Evolutionary conservation across 2,113 vertebrate genomes (phyloP), one percentile per base, ranked within the genome.

Genomic region (Brachyhypopomus gauderio): DNA sequence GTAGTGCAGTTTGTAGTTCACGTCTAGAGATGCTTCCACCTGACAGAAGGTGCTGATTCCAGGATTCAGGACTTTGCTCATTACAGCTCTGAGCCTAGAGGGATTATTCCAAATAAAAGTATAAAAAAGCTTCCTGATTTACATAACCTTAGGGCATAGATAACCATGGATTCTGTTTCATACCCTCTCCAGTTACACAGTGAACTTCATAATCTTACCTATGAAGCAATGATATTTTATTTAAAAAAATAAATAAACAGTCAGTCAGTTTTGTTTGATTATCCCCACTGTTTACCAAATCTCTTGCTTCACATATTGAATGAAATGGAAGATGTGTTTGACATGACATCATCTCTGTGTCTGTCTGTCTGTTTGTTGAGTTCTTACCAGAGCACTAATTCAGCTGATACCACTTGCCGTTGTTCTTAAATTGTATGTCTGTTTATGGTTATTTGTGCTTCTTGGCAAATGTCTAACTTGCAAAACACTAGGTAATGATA

Each of bases 51-150:
- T 48, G 74, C 73, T 81, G 55, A 85, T 79, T 74, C 36, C 19
- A 59, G 48, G 84, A 82, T 85, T 82, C 30, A 30, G 2, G 30
- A 82, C 38, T 27, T 19, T 45, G 71, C 72, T 82, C 71, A 79
- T 82, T 75, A 79, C 14, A 79, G 72, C 67, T 5, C 34, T 45
- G 19, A 63, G 76, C 84, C 75, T 79, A 72, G 38, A 79, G 84
- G 71, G 3, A 63, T 72, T 78, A 69, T 75, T 82, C 64, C 58
- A 82, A 81, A 81, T 81, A 78, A 70, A 63, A 52, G 12, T 52
- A 12, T 52, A 52, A 52, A 52, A 73, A 75, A 76, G 62, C 70
- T 63, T 60, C 71, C 56, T 75, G 63, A 82, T 71, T 64, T 63
- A 36, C 52, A 82, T 78, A 30, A n/a, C 22, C 73, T 25, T 41